These are phyloP conservation scores for Laticauda laticaudata DNA, from an alignment of 2,113 vertebrate species.

Conservation along the genomic window DNA sequence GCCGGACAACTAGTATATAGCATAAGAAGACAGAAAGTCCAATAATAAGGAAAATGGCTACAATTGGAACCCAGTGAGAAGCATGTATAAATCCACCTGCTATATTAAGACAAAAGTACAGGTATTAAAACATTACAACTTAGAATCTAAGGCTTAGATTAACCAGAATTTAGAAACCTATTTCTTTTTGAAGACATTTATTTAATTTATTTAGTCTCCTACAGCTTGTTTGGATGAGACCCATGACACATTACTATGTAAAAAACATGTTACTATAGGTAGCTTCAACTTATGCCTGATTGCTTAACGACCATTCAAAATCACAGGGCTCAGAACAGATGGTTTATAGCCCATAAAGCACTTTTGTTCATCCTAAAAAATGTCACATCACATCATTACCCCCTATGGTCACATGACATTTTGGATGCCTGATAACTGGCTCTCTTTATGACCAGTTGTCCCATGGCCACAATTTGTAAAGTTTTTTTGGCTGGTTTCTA, in stretches of 20 bases:
- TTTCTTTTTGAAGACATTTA: background rate
- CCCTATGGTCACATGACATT: background rate
- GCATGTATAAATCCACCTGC: conserved; percentile 42
- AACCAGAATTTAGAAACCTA: background rate
- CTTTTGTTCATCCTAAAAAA: background rate
- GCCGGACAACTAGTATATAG: conserved; percentile 37
- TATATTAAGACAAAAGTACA: background rate
- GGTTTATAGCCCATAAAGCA: background rate
- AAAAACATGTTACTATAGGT: background rate
- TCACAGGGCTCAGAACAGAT: background rate
- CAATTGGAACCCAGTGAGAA: conserved; percentile 16
- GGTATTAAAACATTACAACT: background rate
- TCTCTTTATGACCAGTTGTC: background rate
- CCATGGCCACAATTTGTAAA: too few species aligned
- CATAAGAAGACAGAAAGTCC: conserved; percentile 51
- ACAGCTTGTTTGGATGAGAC: background rate
- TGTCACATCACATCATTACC: background rate
- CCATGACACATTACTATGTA: background rate
- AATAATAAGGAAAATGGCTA: conserved; percentile 44
- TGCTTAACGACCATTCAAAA: background rate
- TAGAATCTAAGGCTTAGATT: too few species aligned
- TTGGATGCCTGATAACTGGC: background rate
- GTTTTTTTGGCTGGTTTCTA: background rate
- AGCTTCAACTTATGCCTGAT: background rate
- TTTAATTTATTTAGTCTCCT: background rate